Evolutionary conservation across 2,888 invertebrate species (phyloP).

Genomic region (Coelinius sp.): DNA sequence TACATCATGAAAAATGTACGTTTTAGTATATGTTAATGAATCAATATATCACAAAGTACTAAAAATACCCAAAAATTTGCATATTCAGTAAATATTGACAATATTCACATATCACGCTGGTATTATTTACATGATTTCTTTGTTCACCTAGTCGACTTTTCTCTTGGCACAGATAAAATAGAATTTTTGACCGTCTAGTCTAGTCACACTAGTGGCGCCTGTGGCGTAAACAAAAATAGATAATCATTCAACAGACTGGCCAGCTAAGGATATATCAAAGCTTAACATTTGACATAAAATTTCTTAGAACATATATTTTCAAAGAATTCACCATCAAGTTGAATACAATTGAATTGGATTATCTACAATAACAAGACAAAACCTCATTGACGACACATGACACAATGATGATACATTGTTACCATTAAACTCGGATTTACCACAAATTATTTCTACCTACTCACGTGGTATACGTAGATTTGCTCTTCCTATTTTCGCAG

Average conservation of each 20-base stretch:
- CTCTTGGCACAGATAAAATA: neutral
- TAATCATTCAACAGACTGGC: slow-evolving; percentile 10
- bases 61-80: neutral
- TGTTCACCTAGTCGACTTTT: neutral
- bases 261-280: neutral
- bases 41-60: neutral
- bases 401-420: neutral
- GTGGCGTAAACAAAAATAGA: slow-evolving; percentile 21
- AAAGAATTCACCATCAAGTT: neutral
- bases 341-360: neutral
- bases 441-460: neutral
- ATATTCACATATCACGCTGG: neutral
- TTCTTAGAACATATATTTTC: neutral
- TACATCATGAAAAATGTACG: neutral
- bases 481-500: slow-evolving; percentile 58
- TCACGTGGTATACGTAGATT: slow-evolving; percentile 49
- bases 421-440: too few relatives aligned
- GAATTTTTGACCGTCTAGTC: slow-evolving; percentile 10
- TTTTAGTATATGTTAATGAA: neutral
- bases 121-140: neutral
- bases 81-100: neutral
- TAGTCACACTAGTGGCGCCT: slow-evolving; percentile 33
- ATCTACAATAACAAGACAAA: neutral
- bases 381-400: neutral
- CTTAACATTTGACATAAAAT: neutral